phyloP scores from a whole-genome alignment of 1,140 invertebrate genomes.

The Drosophila pectinifera region DNA sequence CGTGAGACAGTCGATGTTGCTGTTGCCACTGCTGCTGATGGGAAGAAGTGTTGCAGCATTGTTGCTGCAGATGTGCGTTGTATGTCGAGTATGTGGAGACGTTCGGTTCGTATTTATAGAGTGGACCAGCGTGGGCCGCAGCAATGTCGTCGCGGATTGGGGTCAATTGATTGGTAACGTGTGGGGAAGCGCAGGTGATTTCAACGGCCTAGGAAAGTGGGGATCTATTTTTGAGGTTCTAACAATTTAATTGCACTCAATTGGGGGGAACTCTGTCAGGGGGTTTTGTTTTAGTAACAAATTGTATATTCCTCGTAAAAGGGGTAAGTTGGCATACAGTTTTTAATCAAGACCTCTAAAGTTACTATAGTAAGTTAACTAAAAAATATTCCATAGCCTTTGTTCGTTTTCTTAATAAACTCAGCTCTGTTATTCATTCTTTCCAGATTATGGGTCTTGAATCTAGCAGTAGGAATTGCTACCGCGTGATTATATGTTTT shows the following conservation, averaged over 20 bases:
- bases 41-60: slow-evolving; percentile 52
- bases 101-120: slow-evolving; percentile 69
- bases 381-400: slow-evolving; percentile 3
- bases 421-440: background rate
- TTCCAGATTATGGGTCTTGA: slow-evolving; percentile 11
- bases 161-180: slow-evolving; percentile 66
- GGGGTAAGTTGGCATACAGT: too few species aligned
- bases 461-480: background rate
- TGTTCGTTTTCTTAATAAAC: background rate
- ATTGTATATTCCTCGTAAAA: background rate
- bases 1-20: slow-evolving; percentile 8
- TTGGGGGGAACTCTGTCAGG: background rate
- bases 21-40: slow-evolving; percentile 30
- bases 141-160: slow-evolving; percentile 61
- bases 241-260: slow-evolving; percentile 18
- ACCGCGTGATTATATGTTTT: slow-evolving; percentile 9
- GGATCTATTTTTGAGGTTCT: slow-evolving; percentile 45
- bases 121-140: slow-evolving; percentile 65
- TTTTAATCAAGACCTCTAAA: background rate
- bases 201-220: slow-evolving; percentile 18
- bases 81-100: slow-evolving; percentile 50
- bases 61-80: slow-evolving; percentile 67
- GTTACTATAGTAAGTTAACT: too few species aligned
- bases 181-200: slow-evolving; percentile 49
- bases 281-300: too few species aligned